These are phyloP conservation scores for Acrocephalus scirpaceus DNA, from an alignment of 2,797 vertebrate species.

Conservation along the genomic window DNA sequence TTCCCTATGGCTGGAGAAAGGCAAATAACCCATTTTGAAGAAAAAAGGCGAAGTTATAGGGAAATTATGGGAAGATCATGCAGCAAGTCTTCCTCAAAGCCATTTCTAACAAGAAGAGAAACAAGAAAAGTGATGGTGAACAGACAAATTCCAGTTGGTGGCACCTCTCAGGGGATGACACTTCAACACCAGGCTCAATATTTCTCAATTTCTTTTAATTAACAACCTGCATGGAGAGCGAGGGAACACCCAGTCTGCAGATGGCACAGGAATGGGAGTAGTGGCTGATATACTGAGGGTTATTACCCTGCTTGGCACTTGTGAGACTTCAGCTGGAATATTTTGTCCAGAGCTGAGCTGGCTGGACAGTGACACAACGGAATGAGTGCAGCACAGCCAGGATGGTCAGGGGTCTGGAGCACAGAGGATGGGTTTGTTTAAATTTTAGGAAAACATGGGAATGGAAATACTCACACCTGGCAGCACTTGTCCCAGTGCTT, in stretches of 20 bases:
- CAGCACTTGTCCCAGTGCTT: neutral
- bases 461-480: neutral
- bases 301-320: neutral
- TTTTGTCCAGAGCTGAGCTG: neutral
- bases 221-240: neutral
- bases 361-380: neutral
- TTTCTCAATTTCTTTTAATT: neutral
- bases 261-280: neutral
- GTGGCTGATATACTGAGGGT: neutral
- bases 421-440: neutral
- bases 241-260: neutral
- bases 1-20: neutral
- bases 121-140: neutral
- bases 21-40: neutral
- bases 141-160: neutral
- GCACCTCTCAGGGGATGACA: neutral
- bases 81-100: neutral
- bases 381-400: neutral
- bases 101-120: neutral
- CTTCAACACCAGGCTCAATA: accelerated
- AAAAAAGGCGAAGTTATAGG: neutral
- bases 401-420: neutral
- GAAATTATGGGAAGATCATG: neutral
- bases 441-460: neutral
- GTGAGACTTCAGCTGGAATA: neutral